These are phyloP conservation scores for Euplagia quadripunctaria DNA, from an alignment of 2,888 invertebrate genomes.

Conservation along the genomic window DNA sequence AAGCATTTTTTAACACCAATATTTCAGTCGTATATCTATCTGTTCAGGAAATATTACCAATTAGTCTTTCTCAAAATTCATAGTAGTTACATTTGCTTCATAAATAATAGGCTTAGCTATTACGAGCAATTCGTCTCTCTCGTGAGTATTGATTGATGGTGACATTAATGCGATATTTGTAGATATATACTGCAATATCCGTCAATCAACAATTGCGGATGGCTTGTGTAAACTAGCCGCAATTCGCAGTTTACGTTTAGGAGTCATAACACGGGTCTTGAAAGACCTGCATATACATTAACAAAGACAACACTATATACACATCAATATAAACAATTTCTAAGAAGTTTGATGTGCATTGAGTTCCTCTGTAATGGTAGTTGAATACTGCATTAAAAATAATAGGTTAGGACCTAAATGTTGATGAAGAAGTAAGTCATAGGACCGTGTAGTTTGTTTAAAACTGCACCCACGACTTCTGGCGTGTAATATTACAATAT, in stretches of 20 bases:
- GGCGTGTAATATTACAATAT: no score
- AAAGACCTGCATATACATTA: not conserved
- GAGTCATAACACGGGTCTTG: not conserved
- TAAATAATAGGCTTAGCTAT: slow-evolving; percentile 1
- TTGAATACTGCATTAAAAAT: no score
- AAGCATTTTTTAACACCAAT: no score
- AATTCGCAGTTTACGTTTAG: not conserved
- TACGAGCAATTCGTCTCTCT: slow-evolving; percentile 12
- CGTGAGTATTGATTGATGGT: slow-evolving; percentile 28
- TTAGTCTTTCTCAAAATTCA: no score
- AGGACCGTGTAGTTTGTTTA: no score
- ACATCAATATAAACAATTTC: not conserved
- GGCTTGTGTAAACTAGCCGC: slow-evolving; percentile 4
- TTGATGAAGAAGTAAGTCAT: no score
- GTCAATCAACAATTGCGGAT: not conserved
- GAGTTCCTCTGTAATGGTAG: no score
- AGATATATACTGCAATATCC: slow-evolving; percentile 10
- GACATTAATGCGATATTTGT: slow-evolving; percentile 24
- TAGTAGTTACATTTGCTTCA: not conserved
- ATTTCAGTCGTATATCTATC: no score
- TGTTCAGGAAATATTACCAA: no score
- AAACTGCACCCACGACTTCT: no score
- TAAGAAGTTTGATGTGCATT: not conserved
- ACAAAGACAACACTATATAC: not conserved
- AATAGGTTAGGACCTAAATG: no score